Evolutionary conservation across 2,797 vertebrate genomes (phyloP).

Genomic region (Sebastes matsubarae): DNA sequence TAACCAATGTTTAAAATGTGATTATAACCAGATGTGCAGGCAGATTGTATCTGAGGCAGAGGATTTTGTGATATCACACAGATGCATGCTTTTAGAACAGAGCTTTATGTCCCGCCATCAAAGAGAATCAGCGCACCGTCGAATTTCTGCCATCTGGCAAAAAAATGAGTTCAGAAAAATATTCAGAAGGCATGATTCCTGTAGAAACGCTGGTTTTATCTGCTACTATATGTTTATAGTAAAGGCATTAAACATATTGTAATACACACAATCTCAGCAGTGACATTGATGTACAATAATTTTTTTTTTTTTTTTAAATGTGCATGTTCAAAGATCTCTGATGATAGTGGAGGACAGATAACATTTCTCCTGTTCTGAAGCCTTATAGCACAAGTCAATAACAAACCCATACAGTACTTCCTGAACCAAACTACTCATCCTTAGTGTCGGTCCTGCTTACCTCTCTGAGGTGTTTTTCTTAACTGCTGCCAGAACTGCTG

Average conservation of each 20-base stretch:
- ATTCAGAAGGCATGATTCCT: not conserved
- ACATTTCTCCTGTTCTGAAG: constrained; percentile 58
- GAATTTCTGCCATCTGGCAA: constrained; percentile 64
- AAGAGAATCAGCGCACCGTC: constrained; percentile 37
- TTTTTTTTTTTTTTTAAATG: not conserved
- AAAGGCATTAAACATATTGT: not conserved
- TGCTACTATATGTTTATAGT: not conserved
- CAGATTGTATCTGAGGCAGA: constrained; percentile 73
- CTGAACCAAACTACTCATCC: constrained; percentile 58
- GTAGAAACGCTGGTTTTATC: not conserved
- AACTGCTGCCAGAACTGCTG: constrained; percentile 62
- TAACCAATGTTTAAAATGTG: constrained; percentile 80
- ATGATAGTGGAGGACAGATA: constrained; percentile 4
- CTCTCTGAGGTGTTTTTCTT: constrained; percentile 66
- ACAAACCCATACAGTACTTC: constrained; percentile 56
- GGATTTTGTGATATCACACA: constrained; percentile 74
- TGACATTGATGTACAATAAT: not conserved
- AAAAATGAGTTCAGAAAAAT: constrained; percentile 10
- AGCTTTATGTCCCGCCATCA: constrained; percentile 54
- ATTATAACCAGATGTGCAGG: constrained; percentile 81
- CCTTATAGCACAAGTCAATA: constrained; percentile 70
- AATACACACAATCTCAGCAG: not conserved
- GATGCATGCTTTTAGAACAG: constrained; percentile 70
- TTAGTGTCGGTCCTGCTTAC: constrained; percentile 44
- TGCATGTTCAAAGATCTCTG: constrained; percentile 3